Evolutionary conservation across 2,797 vertebrate species (phyloP).

Genomic region (Limnodromus scolopaceus): DNA sequence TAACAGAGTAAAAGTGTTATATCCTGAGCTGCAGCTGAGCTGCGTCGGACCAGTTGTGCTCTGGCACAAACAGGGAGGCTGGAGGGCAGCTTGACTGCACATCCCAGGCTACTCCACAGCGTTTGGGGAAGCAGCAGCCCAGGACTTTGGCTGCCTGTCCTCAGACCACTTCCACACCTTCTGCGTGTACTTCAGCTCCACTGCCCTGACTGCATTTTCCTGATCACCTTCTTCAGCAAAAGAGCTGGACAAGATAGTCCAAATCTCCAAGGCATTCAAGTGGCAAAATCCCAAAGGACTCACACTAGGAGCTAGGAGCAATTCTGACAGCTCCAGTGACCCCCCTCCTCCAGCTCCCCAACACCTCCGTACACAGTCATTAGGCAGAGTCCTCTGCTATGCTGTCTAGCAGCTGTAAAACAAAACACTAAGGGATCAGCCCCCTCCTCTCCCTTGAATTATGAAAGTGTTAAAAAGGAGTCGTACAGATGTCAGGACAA

Average conservation of each 20-base stretch:
- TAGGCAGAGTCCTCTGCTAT: neutral
- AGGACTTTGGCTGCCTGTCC: neutral
- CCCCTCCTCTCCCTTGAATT: neutral
- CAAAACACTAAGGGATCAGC: neutral
- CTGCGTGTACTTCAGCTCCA: neutral
- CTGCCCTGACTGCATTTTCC: neutral
- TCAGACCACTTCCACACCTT: neutral
- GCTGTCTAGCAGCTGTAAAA: neutral
- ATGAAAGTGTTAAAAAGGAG: neutral
- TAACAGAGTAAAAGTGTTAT: no score
- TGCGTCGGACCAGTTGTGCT: fast-evolving
- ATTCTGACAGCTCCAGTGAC: neutral
- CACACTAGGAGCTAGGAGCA: neutral
- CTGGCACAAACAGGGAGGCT: neutral
- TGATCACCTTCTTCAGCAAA: neutral
- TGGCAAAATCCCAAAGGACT: neutral
- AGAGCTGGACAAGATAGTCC: neutral
- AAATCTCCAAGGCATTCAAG: neutral
- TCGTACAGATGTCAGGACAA: neutral
- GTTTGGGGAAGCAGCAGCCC: neutral
- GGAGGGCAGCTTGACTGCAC: neutral
- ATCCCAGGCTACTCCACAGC: neutral
- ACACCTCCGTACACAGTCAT: fast-evolving
- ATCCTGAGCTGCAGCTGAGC: neutral
- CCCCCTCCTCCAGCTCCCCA: neutral